Evolutionary conservation across 2,113 vertebrate genomes (phyloP).

Genomic region (Gymnarchus niloticus): DNA sequence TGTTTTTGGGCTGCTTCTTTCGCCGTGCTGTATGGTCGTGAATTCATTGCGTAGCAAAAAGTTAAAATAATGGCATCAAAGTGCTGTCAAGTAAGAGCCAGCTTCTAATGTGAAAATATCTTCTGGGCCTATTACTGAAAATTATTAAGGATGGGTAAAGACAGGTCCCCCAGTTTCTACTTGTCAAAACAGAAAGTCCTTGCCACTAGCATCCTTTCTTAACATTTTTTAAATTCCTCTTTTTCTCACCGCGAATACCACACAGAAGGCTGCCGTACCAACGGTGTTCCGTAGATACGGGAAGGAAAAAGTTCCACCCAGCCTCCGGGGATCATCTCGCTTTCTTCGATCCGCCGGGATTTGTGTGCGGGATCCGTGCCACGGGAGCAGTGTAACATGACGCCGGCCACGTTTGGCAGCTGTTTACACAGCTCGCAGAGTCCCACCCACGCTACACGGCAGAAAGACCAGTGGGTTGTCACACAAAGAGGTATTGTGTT

Average conservation of each 20-base stretch:
- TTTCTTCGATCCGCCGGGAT: neutral
- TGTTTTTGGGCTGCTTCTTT: too few species aligned
- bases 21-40: too few species aligned
- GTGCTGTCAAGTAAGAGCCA: neutral
- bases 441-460: neutral
- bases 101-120: constrained; percentile 39
- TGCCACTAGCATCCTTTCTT: constrained; percentile 37
- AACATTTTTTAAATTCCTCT: constrained; percentile 17
- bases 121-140: constrained; percentile 50
- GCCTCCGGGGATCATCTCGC: neutral
- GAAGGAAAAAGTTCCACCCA: neutral
- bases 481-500: constrained; percentile 44
- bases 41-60: neutral
- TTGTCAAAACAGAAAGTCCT: constrained; percentile 28
- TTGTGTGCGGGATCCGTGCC: constrained; percentile 15
- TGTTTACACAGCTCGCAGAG: constrained; percentile 15
- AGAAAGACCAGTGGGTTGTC: constrained; percentile 5
- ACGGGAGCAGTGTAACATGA: too few species aligned
- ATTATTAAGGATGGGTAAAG: constrained; percentile 39
- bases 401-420: constrained; percentile 31
- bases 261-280: neutral
- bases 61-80: neutral
- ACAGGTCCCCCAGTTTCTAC: constrained; percentile 27
- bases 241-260: neutral
- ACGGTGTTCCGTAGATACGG: neutral